A percentile compares a stretch with the other conserved stretches of the same genome.
These are phyloP conservation scores for Eremobia ochroleuca DNA, from an alignment of 2,888 invertebrate species.

Conservation along the genomic window DNA sequence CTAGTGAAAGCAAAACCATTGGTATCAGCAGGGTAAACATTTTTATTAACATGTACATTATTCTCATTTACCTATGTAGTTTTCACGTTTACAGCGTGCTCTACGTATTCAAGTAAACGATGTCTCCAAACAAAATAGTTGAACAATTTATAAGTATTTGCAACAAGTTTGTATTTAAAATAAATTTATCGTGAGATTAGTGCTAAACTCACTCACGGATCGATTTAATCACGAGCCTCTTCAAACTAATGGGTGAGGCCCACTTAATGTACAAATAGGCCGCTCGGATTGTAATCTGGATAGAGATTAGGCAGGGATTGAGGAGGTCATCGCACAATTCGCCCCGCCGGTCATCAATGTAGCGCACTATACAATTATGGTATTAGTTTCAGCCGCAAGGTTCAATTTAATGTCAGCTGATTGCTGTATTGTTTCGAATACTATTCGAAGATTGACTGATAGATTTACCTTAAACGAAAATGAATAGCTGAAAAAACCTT, in stretches of 20 bases:
- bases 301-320: slow-evolving; percentile 74
- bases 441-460: slow-evolving; percentile 1
- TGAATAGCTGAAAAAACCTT: neutral
- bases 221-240: slow-evolving; percentile 77
- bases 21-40: neutral
- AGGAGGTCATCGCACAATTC: slow-evolving; percentile 72
- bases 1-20: neutral
- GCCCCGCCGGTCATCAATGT: slow-evolving; percentile 56
- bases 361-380: slow-evolving; percentile 44
- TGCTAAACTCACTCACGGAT: slow-evolving; percentile 75
- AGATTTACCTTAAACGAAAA: neutral
- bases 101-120: slow-evolving; percentile 33
- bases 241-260: slow-evolving; percentile 78
- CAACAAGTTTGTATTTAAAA: slow-evolving; percentile 63
- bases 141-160: slow-evolving; percentile 52
- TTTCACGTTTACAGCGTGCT: neutral
- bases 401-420: slow-evolving; percentile 36
- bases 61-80: neutral
- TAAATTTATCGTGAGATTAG: slow-evolving; percentile 74
- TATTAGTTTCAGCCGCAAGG: slow-evolving; percentile 46
- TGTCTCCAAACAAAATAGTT: slow-evolving; percentile 36
- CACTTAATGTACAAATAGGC: slow-evolving; percentile 80
- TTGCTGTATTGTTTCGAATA: slow-evolving; percentile 27
- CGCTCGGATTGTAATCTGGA: slow-evolving; percentile 78
- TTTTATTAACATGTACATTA: neutral